Evolutionary conservation across 2,888 invertebrate genomes (phyloP).

Genomic region (Melieria picta): DNA sequence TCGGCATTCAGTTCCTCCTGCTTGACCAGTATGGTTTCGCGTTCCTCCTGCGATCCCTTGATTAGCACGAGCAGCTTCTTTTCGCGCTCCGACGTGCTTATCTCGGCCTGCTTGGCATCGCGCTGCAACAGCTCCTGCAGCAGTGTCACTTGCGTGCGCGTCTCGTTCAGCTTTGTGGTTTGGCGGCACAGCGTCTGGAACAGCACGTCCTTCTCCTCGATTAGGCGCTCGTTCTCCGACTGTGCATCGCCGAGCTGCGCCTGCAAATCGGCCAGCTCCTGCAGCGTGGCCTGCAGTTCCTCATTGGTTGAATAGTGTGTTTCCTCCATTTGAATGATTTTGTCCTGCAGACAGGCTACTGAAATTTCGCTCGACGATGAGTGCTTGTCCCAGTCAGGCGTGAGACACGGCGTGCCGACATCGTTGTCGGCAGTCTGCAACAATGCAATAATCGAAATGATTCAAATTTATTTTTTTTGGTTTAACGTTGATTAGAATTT

Average conservation of each 20-base stretch:
- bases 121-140: slow-evolving; percentile 81
- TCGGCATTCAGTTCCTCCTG: slow-evolving; percentile 82
- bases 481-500: not conserved
- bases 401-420: slow-evolving; percentile 76
- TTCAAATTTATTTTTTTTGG: not conserved
- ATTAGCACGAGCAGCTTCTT: slow-evolving; percentile 85
- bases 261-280: slow-evolving; percentile 91
- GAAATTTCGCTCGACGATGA: slow-evolving; percentile 91
- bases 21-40: slow-evolving; percentile 77
- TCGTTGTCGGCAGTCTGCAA: slow-evolving; percentile 34
- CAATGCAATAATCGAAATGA: not conserved
- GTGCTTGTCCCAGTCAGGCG: slow-evolving; percentile 92
- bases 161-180: slow-evolving; percentile 90
- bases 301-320: slow-evolving; percentile 82
- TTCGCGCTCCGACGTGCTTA: slow-evolving; percentile 78
- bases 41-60: slow-evolving; percentile 85
- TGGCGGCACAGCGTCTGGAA: slow-evolving; percentile 91
- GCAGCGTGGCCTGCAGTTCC: slow-evolving; percentile 92
- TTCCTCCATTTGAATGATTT: slow-evolving; percentile 75
- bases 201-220: slow-evolving; percentile 89
- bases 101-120: slow-evolving; percentile 76
- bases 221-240: slow-evolving; percentile 85
- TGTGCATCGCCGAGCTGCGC: slow-evolving; percentile 86
- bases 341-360: slow-evolving; percentile 91
- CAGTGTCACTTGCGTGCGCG: slow-evolving; percentile 82